Evolutionary conservation across 2,888 invertebrate genomes (phyloP), one percentile per base, ranked within the genome.

Genomic region (Dromius quadrimaculatus): DNA sequence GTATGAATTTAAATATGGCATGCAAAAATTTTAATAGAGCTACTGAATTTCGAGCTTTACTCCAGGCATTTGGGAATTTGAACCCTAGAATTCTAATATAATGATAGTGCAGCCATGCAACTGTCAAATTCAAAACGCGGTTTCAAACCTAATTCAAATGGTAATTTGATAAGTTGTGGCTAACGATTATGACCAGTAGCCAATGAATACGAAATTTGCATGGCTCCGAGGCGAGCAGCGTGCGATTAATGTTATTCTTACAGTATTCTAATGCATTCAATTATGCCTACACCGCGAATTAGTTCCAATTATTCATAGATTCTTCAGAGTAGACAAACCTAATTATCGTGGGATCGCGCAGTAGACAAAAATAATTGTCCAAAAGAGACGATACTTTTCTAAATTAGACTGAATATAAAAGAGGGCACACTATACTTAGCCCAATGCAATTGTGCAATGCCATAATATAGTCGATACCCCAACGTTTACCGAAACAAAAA

Each of bases 111-210:
- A 13, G 41, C 15, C 66, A 57, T 69, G 68, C 68, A 38, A 59
- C 68, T 69, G 68, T 69, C 68, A 59, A 69, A 61, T 45, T 61
- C 59, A 59, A 69, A 61, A 41, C 45, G 23, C 38, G 22, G 59
- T 32, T 59, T 23, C 68, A 68, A 69, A 59, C 45, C 57, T 41
- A 69, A 69, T 69, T 69, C 68, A 59, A 69, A 69, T 69, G 68
- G 59, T 69, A 69, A 69, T 69, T 59, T 34, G 45, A 59, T 66
- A 54, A 50, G 54, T 66, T 36, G 50, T 54, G 23, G 38, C 11
- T 66, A 66, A 66, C 36, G 34, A n/a, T n/a, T n/a, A n/a, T n/a
- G n/a, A 66, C 66, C 57, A 66, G 66, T 66, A 65, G 65, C 47
- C 32, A 50, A 19, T 63, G 63, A 45, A 62, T 62, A 34, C 36